Conservation (phyloP, 2,797 vertebrate species). For the Mus caroli region DNA sequence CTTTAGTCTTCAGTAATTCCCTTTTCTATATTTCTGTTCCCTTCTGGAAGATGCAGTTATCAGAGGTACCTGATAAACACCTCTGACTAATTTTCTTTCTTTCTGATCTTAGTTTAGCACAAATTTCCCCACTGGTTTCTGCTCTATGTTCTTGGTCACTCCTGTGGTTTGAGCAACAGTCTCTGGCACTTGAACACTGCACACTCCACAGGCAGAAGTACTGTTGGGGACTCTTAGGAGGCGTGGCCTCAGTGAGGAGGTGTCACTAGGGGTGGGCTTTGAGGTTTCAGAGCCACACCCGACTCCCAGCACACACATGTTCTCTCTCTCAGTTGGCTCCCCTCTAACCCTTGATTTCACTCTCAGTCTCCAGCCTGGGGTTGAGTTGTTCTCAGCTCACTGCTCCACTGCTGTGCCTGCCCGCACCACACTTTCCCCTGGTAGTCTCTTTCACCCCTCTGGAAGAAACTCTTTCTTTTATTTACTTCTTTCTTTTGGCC, state of each 20-base stretch:
- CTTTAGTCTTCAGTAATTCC: background rate
- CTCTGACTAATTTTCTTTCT: background rate
- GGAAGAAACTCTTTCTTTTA: background rate
- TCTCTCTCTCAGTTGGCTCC: background rate
- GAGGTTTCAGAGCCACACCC: background rate
- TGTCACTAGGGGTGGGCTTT: background rate
- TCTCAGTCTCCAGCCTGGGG: background rate
- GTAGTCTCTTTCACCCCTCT: background rate
- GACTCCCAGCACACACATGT: background rate
- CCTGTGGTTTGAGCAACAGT: background rate
- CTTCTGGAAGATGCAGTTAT: background rate
- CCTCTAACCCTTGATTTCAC: too few species aligned
- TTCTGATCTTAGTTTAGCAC: constrained; percentile 3
- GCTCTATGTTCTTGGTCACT: background rate
- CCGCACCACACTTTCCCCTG: too few species aligned
- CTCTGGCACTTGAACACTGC: too few species aligned
- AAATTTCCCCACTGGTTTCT: constrained; percentile 44
- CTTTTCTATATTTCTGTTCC: constrained; percentile 19
- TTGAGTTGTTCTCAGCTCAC: background rate
- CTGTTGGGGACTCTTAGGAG: background rate
- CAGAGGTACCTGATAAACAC: background rate
- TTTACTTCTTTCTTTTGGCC: background rate
- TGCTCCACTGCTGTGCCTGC: too few species aligned
- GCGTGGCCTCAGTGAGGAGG: background rate
- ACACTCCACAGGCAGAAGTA: background rate